Conservation (phyloP, 2,797 vertebrate species). For the Sylvilagus floridanus region DNA sequence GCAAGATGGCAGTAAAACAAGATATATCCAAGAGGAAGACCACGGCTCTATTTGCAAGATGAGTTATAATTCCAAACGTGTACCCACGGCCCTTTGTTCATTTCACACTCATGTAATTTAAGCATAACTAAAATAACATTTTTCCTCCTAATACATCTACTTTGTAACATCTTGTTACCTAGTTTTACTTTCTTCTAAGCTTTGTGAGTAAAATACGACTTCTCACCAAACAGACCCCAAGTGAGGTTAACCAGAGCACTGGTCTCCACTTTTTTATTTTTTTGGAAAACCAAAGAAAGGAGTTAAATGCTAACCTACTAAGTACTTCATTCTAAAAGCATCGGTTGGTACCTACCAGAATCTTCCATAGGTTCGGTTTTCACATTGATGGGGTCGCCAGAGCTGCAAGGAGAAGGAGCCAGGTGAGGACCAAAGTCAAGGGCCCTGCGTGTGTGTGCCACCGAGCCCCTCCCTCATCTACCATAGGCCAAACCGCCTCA, state of each 20-base stretch:
- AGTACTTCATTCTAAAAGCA: not conserved
- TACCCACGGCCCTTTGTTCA: not conserved
- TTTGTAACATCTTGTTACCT: not conserved
- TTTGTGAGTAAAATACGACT: not conserved
- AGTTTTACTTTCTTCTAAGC: not conserved
- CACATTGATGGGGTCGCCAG: conserved; percentile 82
- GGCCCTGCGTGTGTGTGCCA: fast-evolving
- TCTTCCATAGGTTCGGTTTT: conserved; percentile 88
- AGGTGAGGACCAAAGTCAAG: not conserved
- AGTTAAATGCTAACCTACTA: not conserved
- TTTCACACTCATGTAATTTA: not conserved
- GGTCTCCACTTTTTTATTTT: not conserved
- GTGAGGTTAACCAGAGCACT: not conserved
- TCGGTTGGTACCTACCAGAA: conserved; percentile 84
- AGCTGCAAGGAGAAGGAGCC: conserved; percentile 81
- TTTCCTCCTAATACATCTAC: not conserved
- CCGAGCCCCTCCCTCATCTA: too few relatives aligned
- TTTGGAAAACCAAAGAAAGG: not conserved
- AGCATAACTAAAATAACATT: not conserved
- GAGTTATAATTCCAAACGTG: not conserved
- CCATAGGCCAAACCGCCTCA: not conserved
- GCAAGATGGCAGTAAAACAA: not conserved
- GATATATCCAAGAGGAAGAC: not conserved
- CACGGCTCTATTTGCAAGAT: not conserved
- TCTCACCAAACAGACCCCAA: not conserved